These are phyloP conservation scores for Galbula dea DNA, from an alignment of 2,113 vertebrate genomes.

Conservation along the genomic window DNA sequence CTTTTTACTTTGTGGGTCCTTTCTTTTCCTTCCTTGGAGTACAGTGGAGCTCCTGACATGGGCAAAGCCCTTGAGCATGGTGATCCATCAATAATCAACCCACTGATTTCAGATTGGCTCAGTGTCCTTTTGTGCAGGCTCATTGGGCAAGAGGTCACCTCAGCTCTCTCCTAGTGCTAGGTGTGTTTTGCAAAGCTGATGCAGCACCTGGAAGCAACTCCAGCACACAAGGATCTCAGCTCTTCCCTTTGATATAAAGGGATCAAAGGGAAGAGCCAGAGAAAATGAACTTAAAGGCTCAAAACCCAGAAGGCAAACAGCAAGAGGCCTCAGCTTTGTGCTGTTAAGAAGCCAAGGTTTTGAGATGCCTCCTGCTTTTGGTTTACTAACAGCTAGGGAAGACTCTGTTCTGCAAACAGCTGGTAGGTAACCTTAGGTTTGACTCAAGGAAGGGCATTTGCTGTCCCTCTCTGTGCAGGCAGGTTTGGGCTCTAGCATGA, in stretches of 20 bases:
- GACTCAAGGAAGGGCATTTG: neutral
- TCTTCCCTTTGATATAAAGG: neutral
- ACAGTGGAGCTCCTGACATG: fast-evolving
- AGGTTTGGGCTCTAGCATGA: neutral
- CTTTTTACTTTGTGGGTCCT: neutral
- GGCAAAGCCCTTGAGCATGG: neutral
- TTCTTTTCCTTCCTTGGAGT: neutral
- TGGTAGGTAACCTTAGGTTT: neutral
- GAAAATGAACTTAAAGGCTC: neutral
- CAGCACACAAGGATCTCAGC: neutral
- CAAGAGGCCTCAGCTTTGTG: neutral
- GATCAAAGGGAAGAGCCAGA: conserved; percentile 17
- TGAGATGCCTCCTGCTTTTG: neutral
- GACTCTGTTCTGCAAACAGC: neutral
- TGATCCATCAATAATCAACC: neutral
- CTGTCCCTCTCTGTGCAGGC: neutral
- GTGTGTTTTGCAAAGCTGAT: neutral
- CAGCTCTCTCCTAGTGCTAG: neutral
- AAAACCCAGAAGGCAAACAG: neutral
- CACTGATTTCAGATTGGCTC: neutral
- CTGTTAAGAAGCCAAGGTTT: neutral
- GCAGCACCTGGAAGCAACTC: neutral
- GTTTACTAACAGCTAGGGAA: neutral
- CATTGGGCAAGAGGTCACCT: neutral
- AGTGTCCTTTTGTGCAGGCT: neutral